Evolutionary conservation across 2,888 invertebrate genomes (phyloP).

Genomic region (Apodemia duryi): DNA sequence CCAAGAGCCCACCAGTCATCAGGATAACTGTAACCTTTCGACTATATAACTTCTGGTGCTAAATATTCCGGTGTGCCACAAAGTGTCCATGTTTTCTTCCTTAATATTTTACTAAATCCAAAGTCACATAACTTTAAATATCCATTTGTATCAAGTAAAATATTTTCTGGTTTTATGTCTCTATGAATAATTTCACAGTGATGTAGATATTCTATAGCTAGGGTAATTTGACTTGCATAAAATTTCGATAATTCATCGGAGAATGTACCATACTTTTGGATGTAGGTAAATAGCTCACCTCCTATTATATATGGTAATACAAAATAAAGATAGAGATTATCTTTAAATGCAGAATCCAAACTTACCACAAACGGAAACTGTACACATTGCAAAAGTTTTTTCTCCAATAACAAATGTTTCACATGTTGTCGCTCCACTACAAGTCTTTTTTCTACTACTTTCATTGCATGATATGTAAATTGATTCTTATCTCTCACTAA

Average conservation of each 20-base stretch:
- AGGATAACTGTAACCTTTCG: conserved; percentile 92
- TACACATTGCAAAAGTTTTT: conserved; percentile 89
- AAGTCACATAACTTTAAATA: conserved; percentile 93
- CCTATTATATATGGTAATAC: conserved; percentile 90
- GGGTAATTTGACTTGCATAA: conserved; percentile 92
- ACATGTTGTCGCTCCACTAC: conserved; percentile 93
- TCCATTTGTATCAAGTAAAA: conserved; percentile 85
- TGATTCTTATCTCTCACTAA: conserved; percentile 82
- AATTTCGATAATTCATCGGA: conserved; percentile 89
- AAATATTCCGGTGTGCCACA: conserved; percentile 98
- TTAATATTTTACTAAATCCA: conserved; percentile 91
- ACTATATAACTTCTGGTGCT: conserved; percentile 93
- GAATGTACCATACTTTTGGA: conserved; percentile 81
- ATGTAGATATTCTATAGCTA: conserved; percentile 95
- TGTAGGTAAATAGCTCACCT: conserved; percentile 90
- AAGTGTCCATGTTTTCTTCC: conserved; percentile 90
- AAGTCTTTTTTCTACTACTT: conserved; percentile 90
- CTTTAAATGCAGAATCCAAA: conserved; percentile 90
- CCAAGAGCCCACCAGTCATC: conserved; percentile 98
- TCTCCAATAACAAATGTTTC: conserved; percentile 93
- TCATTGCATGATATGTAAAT: conserved; percentile 89
- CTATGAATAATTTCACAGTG: conserved; percentile 90
- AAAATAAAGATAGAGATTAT: conserved; percentile 90
- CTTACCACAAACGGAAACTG: conserved; percentile 91
- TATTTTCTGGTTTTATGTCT: conserved; percentile 94